Base-by-base conservation (phyloP, 2,113 vertebrate species). In the Hyaena hyaena region DNA sequence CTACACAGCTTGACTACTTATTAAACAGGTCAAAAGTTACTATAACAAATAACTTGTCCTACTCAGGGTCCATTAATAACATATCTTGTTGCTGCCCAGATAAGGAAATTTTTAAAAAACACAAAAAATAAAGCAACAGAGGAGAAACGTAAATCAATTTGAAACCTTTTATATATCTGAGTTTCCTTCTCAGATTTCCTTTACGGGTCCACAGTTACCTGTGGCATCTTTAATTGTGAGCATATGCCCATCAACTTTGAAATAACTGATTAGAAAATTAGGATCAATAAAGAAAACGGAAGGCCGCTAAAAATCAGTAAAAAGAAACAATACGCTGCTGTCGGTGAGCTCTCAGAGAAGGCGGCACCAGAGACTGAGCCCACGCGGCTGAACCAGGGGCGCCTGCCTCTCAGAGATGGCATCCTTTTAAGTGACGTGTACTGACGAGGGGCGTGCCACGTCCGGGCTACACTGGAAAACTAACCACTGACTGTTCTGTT, bases 21-120 rank as follows among this genome's bases (percentile, higher is more conserved):
- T 98, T 99, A 99, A 98, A 98, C 97, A 99, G 98, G 98, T 98
- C 98, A 98, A 97, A 99, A 99, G 99, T 98, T 99, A 98, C 98
- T 98, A 83, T 98, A 98, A 98, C 98, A 99, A 99, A 99, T 98
- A 98, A 98, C 97, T 97, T 97, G 96, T 90, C 97, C 94, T 98
- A 96, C 92, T 98, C 97, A 35, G 88, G 43, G 95, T 96, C 98
- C 98, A 98, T 99, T 99, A 98, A 98, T 98, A 99, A 98, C 98
- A 93, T 76, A 98, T 98, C 98, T 98, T 98, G 98, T 98, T 98
- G 98, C 96, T 96, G 88, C 96, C 98, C 98, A 98, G 95, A 98
- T 98, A 97, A 89, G 97, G 96, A 98, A 88, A 28, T 55, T 71
- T 77, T 63, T 88, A 55, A 39, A 50, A 73, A 81, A 96, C 35